Conservation (phyloP, 2,888 invertebrate genomes). For the Coenonympha arcania region DNA sequence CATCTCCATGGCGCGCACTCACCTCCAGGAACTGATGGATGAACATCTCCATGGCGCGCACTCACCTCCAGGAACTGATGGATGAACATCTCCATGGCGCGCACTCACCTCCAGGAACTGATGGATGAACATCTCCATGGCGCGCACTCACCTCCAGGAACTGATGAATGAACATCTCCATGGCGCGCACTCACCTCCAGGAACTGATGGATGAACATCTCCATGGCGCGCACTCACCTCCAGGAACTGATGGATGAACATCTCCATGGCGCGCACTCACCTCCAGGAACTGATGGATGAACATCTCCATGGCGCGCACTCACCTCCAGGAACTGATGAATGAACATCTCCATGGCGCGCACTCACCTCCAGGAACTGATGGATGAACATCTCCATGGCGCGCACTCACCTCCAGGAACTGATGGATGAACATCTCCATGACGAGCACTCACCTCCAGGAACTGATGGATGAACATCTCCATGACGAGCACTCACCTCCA, state of each 20-base stretch:
- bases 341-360: constrained; percentile 85
- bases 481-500: constrained; percentile 89
- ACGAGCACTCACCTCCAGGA: constrained; percentile 88
- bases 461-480: constrained; percentile 85
- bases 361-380: constrained; percentile 89
- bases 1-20: constrained; percentile 86
- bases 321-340: constrained; percentile 87
- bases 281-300: constrained; percentile 87
- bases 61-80: constrained; percentile 87
- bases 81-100: constrained; percentile 86
- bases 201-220: constrained; percentile 86
- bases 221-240: constrained; percentile 89
- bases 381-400: constrained; percentile 86
- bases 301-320: constrained; percentile 87
- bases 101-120: constrained; percentile 88
- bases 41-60: constrained; percentile 87
- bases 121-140: constrained; percentile 85
- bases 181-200: constrained; percentile 87
- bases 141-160: constrained; percentile 89
- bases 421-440: constrained; percentile 85
- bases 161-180: constrained; percentile 85
- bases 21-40: constrained; percentile 88
- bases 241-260: constrained; percentile 86
- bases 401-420: constrained; percentile 88
- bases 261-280: constrained; percentile 87